Percentiles rank a stretch among this genome's conserved stretches.
phyloP scores from a whole-genome alignment of 2,113 vertebrate species.

The Vombatus ursinus region DNA sequence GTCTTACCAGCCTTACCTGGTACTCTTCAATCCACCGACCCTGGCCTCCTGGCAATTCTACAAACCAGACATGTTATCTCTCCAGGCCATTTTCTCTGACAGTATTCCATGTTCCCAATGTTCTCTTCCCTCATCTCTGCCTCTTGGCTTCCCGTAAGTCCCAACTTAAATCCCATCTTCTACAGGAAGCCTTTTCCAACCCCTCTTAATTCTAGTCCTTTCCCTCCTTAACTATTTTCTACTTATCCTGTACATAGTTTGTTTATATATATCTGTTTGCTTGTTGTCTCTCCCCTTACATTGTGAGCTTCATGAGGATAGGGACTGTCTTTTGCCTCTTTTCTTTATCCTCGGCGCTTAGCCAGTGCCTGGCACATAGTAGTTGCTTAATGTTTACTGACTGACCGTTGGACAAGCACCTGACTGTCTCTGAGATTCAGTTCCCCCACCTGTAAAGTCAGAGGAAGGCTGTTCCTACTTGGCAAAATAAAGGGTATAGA shows the following conservation, averaged over 20 bases:
- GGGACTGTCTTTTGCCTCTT: too few species aligned
- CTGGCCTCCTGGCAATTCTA: background rate
- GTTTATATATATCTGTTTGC: background rate
- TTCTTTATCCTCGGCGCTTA: background rate
- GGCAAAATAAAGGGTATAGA: background rate
- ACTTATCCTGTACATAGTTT: too few species aligned
- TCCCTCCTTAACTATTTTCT: background rate
- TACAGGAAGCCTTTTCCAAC: too few species aligned
- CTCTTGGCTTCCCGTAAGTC: too few species aligned
- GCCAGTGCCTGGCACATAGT: background rate
- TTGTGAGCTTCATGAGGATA: background rate
- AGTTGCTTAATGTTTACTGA: background rate
- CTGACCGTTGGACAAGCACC: too few species aligned
- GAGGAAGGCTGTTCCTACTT: background rate
- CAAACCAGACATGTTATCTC: too few species aligned
- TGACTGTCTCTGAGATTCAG: background rate
- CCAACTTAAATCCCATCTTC: too few species aligned
- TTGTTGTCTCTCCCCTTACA: background rate
- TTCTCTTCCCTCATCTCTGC: background rate
- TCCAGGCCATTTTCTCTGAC: background rate
- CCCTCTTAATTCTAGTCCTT: too few species aligned
- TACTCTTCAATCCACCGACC: too few species aligned
- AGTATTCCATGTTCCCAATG: too few species aligned
- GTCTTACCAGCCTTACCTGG: too few species aligned
- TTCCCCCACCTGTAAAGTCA: too few species aligned